phyloP scores from a whole-genome alignment of 30 jellyfish, hydroid and myxozoan species.

The Chrysaora quinquecirrha region DNA sequence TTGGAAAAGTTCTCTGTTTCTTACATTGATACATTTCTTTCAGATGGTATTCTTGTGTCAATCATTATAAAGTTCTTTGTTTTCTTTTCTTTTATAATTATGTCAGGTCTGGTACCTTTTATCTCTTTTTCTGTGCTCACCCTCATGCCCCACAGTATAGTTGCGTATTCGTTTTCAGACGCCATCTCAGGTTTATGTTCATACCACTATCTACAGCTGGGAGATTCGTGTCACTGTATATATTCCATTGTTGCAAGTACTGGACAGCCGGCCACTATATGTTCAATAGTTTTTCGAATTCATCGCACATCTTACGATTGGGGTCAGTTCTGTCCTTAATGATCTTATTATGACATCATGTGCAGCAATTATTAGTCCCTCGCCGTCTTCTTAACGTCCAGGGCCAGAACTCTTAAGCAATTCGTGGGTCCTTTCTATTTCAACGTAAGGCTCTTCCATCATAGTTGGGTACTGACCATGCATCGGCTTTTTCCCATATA shows the following conservation, averaged over 20 bases:
- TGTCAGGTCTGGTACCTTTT: slow-evolving; percentile 6
- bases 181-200: not conserved
- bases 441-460: slow-evolving; percentile 14
- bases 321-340: not conserved
- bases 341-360: not conserved
- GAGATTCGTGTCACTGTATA: not conserved
- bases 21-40: slow-evolving; percentile 2
- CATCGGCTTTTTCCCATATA: slow-evolving; percentile 21
- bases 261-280: not conserved
- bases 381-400: not conserved
- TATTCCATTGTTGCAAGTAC: not conserved
- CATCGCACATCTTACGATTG: not conserved
- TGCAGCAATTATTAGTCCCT: not conserved
- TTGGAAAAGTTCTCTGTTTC: slow-evolving; percentile 4
- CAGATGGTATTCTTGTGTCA: not conserved
- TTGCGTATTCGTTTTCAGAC: not conserved
- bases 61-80: not conserved
- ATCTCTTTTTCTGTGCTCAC: slow-evolving; percentile 2
- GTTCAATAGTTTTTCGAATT: not conserved
- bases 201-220: not conserved
- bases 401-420: not conserved
- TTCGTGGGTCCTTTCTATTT: slow-evolving; percentile 7
- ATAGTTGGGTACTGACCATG: slow-evolving; percentile 36
- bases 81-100: slow-evolving; percentile 1
- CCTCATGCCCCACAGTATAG: not conserved